phyloP scores from a whole-genome alignment of 2,113 vertebrate species.

The Pygoscelis adeliae region DNA sequence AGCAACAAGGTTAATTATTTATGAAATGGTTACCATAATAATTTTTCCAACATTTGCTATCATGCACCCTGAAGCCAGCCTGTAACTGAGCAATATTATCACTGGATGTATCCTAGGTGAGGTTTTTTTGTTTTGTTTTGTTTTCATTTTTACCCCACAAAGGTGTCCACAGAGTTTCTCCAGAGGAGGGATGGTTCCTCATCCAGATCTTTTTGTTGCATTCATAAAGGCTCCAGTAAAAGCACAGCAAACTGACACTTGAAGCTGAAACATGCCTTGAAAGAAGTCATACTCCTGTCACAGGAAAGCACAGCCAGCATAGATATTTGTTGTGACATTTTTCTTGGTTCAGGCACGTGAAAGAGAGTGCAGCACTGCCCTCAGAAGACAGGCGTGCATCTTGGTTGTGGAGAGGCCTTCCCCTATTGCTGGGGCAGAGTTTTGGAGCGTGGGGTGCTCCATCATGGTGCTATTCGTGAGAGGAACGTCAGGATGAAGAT shows the following conservation, averaged over 20 bases:
- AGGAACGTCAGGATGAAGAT: fast-evolving
- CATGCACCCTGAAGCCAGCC: not conserved
- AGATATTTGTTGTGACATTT: not conserved
- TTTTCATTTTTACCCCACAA: not conserved
- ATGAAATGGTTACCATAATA: not conserved
- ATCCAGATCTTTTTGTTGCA: not conserved
- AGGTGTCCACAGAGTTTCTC: not conserved
- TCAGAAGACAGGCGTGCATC: not conserved
- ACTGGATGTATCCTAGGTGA: not conserved
- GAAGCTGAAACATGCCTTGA: not conserved
- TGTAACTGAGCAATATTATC: not conserved
- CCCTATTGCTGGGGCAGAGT: not conserved
- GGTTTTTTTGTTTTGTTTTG: not conserved
- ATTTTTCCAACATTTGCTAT: not conserved
- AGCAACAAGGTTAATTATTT: not conserved
- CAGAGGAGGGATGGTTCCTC: not conserved
- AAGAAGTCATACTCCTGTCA: not conserved
- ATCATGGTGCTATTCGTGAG: not conserved
- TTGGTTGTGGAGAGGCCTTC: too few relatives aligned
- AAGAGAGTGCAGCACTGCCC: not conserved
- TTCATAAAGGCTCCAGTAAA: not conserved
- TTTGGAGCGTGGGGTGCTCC: not conserved
- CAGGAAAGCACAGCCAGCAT: not conserved
- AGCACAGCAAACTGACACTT: not conserved
- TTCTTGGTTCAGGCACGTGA: not conserved